Base-by-base conservation (phyloP, 2,113 vertebrate genomes). In the Melanerpes formicivorus region DNA sequence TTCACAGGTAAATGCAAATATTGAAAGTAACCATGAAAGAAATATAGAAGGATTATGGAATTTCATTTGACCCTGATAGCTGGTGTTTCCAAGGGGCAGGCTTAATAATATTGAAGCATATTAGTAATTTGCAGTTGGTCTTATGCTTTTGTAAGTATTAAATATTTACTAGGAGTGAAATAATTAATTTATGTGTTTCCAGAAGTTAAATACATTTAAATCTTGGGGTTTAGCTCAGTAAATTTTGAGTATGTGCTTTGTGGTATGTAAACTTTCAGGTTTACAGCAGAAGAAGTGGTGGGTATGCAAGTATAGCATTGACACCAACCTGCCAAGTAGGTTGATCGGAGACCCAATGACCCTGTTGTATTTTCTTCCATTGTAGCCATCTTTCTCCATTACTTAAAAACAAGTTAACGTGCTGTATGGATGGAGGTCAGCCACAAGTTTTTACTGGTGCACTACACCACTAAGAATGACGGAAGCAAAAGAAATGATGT, bases 1-100 rank as follows among this genome's bases (percentile, higher is more conserved):
- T 96, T 96, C 73, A 95, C 73, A 94, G 83, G 78, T 67, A 59
- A 95, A 83, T 78, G 84, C 97, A 93, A 81, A 95, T 96, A 95
- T 72, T 91, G 40, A 73, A 84, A 91, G 40, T 63, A 82, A 63
- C 37, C 80, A 75, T 87, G 85, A 81, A 93, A 93, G 73, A 86
- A 91, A 95, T 88, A 37, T 81, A 88, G 74, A 76, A 92, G 89
- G 90, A 97, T 78, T 96, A 96, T 93, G 75, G 87, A 95, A 92
- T 95, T 95, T 75, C 79, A 34, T 91, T 95, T 96, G 94, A 96
- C 96, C 90, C 30, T 27, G 37, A 80, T 29, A 65, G 40, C 80
- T 50, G 46, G 8, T 80, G 75, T 85, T 91, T 93, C 79, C 77
- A 70, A 50, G 54, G 87, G 69, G 52, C 84, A 90, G 71, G 73